These are phyloP conservation scores for Coptotermes formosanus DNA, from an alignment of 1,140 invertebrate genomes.

Conservation along the genomic window DNA sequence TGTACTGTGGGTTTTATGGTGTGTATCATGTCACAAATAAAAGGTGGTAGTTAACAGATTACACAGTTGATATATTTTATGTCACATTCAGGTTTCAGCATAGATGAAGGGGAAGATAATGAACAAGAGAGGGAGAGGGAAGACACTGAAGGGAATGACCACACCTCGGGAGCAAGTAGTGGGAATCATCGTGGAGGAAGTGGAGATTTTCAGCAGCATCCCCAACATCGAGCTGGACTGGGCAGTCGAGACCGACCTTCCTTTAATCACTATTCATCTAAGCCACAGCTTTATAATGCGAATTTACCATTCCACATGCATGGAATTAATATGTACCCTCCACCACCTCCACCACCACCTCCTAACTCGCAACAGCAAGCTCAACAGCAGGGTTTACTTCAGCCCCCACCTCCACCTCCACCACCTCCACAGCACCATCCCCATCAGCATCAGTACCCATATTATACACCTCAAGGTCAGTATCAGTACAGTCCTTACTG, in stretches of 20 bases:
- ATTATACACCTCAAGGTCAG: slow-evolving; percentile 26
- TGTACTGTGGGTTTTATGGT: no score
- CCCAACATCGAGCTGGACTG: not conserved
- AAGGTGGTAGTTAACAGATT: no score
- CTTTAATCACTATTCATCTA: slow-evolving; percentile 38
- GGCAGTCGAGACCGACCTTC: slow-evolving; percentile 34
- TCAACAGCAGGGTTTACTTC: slow-evolving; percentile 27
- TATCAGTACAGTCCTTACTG: slow-evolving; percentile 35
- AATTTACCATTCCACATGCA: slow-evolving; percentile 38
- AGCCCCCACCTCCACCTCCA: slow-evolving; percentile 11
- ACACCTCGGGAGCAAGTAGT: not conserved
- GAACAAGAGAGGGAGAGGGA: slow-evolving; percentile 18
- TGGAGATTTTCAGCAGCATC: slow-evolving; percentile 18
- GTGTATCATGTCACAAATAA: no score
- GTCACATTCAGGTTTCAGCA: not conserved
- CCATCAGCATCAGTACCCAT: slow-evolving; percentile 27
- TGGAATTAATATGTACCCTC: slow-evolving; percentile 35
- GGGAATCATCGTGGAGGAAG: not conserved
- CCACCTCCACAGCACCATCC: slow-evolving; percentile 22
- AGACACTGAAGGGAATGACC: not conserved
- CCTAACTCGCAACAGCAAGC: slow-evolving; percentile 29
- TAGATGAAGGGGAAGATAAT: not conserved
- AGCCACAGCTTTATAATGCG: slow-evolving; percentile 38
- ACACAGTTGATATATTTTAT: no score
- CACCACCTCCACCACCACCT: slow-evolving; percentile 38